These are phyloP conservation scores for Macrophya annulata DNA, from an alignment of 2,888 invertebrate species.

Conservation along the genomic window DNA sequence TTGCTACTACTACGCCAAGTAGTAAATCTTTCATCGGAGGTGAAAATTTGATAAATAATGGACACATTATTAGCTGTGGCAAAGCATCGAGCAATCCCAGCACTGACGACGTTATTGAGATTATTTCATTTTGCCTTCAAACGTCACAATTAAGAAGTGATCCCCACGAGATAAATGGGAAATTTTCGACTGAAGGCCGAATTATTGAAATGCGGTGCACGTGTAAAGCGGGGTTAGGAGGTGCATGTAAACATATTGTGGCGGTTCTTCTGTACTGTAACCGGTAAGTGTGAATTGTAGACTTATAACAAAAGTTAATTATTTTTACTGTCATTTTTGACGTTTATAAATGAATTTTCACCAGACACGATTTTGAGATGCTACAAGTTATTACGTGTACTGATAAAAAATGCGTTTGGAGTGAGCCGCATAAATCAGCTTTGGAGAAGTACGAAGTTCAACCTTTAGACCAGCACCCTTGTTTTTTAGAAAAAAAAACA, in stretches of 20 bases:
- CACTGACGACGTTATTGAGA: constrained; percentile 1
- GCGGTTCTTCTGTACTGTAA: constrained; percentile 55
- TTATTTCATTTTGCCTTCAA: constrained; percentile 56
- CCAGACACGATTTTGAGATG: constrained; percentile 52
- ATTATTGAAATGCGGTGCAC: constrained; percentile 55
- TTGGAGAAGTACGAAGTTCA: constrained; percentile 37
- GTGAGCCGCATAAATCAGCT: constrained; percentile 23
- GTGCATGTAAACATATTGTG: constrained; percentile 55
- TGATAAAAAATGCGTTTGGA: constrained; percentile 43
- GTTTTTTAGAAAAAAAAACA: not conserved
- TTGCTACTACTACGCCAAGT: constrained; percentile 53
- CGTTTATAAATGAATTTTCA: not conserved
- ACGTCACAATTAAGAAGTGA: constrained; percentile 55
- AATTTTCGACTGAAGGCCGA: constrained; percentile 47
- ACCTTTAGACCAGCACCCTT: too few species aligned
- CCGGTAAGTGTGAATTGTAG: constrained; percentile 50
- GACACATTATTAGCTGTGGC: constrained; percentile 53
- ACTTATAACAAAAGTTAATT: not conserved
- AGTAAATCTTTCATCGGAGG: constrained; percentile 50
- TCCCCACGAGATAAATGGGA: constrained; percentile 55
- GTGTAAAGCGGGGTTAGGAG: constrained; percentile 56
- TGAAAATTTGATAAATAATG: constrained; percentile 52
- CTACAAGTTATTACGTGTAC: constrained; percentile 29
- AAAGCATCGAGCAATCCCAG: constrained; percentile 29
- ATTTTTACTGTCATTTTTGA: not conserved